Percentiles rank a stretch among this genome's conserved stretches.
Conservation (phyloP, 2,113 vertebrate species). For the Pygoscelis antarcticus region DNA sequence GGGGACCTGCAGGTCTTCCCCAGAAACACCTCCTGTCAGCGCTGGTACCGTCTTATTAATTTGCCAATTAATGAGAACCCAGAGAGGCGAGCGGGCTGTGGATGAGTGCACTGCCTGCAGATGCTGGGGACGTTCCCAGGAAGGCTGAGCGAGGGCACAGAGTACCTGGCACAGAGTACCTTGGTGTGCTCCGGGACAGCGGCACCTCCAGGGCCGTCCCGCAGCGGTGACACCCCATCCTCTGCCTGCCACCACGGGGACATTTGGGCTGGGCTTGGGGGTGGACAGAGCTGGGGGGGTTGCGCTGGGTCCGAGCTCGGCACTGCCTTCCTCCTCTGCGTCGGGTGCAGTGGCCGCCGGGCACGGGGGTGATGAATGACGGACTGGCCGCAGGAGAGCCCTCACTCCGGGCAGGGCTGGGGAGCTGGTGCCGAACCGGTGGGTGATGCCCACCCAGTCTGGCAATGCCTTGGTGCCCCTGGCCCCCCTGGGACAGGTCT, state of each 20-base stretch:
- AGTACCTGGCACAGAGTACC: no score
- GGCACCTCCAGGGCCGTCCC: neutral
- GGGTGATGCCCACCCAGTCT: no score
- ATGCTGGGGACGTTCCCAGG: neutral
- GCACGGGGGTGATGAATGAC: fast-evolving
- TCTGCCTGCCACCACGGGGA: neutral
- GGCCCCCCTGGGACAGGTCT: no score
- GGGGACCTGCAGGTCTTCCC: neutral
- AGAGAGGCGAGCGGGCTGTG: neutral
- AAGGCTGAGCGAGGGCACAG: neutral
- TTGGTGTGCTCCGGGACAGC: neutral
- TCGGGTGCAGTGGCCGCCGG: fast-evolving
- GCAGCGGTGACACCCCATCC: neutral
- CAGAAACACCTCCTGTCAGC: neutral
- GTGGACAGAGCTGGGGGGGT: neutral
- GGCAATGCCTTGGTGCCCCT: neutral
- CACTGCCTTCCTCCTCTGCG: neutral
- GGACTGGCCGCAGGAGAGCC: fast-evolving
- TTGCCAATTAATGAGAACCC: neutral
- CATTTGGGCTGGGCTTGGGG: neutral
- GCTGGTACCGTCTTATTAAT: neutral
- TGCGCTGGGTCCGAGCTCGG: neutral
- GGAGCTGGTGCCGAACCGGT: neutral
- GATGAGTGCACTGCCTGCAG: neutral
- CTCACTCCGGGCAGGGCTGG: neutral